Conservation (phyloP, 2,797 vertebrate genomes). For the Heteromormyrus szaboi region DNA sequence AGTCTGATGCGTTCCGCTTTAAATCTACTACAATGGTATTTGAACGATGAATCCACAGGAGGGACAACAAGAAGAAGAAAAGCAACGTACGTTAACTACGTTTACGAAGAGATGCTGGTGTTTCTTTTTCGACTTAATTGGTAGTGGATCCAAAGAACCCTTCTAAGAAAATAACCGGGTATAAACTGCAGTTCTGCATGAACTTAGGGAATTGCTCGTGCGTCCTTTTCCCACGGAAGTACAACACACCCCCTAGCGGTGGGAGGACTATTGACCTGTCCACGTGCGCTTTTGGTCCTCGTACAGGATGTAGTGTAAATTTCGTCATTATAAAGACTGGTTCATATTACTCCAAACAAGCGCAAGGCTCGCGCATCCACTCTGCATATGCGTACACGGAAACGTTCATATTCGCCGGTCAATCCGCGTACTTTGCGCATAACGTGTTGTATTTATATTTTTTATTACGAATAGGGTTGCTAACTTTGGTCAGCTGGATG, state of each 20-base stretch:
- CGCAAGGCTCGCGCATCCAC: no score
- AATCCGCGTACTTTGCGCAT: no score
- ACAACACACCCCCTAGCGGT: neutral
- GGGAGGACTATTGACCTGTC: neutral
- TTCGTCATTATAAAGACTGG: neutral
- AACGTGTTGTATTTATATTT: no score
- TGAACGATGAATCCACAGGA: neutral
- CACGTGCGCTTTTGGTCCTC: neutral
- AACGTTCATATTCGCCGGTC: no score
- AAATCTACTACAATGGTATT: neutral
- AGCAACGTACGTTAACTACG: neutral
- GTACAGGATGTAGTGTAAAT: neutral
- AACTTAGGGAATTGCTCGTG: neutral
- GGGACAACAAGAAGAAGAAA: neutral
- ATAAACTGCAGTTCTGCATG: neutral
- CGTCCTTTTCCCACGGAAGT: neutral
- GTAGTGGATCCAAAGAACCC: neutral
- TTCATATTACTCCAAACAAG: neutral
- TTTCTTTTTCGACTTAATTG: neutral
- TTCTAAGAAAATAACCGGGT: neutral
- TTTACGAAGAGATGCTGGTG: neutral
- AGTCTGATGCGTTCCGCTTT: neutral
- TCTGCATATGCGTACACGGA: no score
- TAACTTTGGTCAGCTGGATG: no score
- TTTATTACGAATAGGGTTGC: no score